phyloP scores from a whole-genome alignment of 2,113 vertebrate genomes.

The Lepisosteus osseus region DNA sequence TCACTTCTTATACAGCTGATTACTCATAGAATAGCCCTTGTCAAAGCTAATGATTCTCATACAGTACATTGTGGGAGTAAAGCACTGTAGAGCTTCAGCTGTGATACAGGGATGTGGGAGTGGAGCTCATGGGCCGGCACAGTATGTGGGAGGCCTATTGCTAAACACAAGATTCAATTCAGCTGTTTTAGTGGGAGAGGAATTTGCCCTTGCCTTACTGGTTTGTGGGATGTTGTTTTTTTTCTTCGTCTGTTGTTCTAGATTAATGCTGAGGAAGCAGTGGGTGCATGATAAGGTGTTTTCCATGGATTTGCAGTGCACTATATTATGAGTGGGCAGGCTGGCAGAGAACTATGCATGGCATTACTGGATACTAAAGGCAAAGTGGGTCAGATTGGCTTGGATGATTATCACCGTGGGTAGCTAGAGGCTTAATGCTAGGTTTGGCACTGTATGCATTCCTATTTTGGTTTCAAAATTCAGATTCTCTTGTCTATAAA shows the following conservation, averaged over 20 bases:
- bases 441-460: conserved; percentile 23
- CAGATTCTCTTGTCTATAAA: too few relatives aligned
- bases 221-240: too few relatives aligned
- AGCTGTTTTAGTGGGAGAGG: too few relatives aligned
- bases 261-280: too few relatives aligned
- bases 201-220: too few relatives aligned
- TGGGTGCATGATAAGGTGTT: too few relatives aligned
- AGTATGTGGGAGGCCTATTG: too few relatives aligned
- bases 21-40: conserved; percentile 48
- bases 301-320: neutral
- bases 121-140: neutral
- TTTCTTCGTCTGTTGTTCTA: too few relatives aligned
- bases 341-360: conserved; percentile 27
- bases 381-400: conserved; percentile 53
- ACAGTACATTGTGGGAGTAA: conserved; percentile 37
- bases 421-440: conserved; percentile 41
- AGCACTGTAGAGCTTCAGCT: conserved; percentile 30
- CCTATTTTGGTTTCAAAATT: conserved; percentile 18
- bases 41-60: conserved; percentile 46
- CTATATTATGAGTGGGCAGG: conserved; percentile 31
- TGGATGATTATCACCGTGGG: conserved; percentile 45
- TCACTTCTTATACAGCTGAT: conserved; percentile 45
- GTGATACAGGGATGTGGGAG: conserved; percentile 33
- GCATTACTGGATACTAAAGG: conserved; percentile 35
- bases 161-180: too few relatives aligned